Evolutionary conservation across 2,113 vertebrate species (phyloP).

Genomic region (Nothobranchius kuhntae): DNA sequence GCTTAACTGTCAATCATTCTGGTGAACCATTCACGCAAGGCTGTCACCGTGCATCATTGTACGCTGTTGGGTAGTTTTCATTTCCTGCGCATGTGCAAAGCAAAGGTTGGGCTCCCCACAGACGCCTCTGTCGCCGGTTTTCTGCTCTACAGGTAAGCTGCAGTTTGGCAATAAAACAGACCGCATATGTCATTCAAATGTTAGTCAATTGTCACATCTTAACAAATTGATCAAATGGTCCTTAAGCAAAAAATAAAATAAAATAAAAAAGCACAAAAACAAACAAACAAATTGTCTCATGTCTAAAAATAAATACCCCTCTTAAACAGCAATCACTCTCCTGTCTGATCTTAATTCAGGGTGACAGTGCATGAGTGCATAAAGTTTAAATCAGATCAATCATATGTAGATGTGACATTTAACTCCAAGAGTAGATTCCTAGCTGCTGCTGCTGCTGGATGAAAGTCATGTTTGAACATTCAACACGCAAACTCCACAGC

Average conservation of each 20-base stretch:
- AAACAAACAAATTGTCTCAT: conserved; percentile 18
- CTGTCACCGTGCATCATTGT: too few species aligned
- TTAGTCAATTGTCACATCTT: conserved; percentile 13
- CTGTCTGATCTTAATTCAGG: conserved; percentile 62
- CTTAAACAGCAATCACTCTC: conserved; percentile 45
- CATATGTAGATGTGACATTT: conserved; percentile 81
- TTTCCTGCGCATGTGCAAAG: too few species aligned
- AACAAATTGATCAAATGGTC: conserved; percentile 34
- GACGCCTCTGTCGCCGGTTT: too few species aligned
- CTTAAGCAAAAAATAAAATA: conserved; percentile 7
- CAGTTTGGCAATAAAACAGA: conserved; percentile 1
- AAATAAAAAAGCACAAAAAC: background rate
- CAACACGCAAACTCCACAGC: conserved; percentile 59
- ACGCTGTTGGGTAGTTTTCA: too few species aligned
- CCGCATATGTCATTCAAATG: conserved; percentile 5
- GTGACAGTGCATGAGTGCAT: conserved; percentile 55
- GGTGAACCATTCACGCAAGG: too few species aligned
- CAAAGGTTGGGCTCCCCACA: too few species aligned
- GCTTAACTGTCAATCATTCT: too few species aligned
- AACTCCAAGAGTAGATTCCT: conserved; percentile 68
- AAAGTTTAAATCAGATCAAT: conserved; percentile 77
- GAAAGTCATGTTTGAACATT: conserved; percentile 76
- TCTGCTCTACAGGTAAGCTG: too few species aligned
- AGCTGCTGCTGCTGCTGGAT: conserved; percentile 48
- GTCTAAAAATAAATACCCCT: conserved; percentile 57